These are phyloP conservation scores for Drosophila funebris DNA, from an alignment of 1,140 invertebrate genomes.

Conservation along the genomic window DNA sequence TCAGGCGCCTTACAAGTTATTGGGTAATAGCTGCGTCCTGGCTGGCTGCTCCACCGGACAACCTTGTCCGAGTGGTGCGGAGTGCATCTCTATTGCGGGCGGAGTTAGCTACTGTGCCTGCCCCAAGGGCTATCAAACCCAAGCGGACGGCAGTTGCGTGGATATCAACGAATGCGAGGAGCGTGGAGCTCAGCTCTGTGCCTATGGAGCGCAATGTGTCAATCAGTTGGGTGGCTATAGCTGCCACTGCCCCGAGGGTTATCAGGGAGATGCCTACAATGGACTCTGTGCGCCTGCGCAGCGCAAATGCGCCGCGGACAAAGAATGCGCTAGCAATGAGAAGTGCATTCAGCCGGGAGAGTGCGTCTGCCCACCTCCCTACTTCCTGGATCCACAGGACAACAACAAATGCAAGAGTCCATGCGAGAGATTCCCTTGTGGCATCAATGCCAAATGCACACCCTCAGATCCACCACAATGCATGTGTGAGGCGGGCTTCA, in stretches of 20 bases:
- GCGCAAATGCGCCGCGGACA: constrained; percentile 91
- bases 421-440: constrained; percentile 94
- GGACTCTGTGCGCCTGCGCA: constrained; percentile 91
- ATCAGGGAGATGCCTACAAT: constrained; percentile 87
- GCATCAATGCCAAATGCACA: constrained; percentile 96
- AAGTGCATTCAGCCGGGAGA: constrained; percentile 95
- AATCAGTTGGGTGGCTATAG: constrained; percentile 91
- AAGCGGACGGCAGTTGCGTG: constrained; percentile 89
- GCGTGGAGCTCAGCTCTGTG: constrained; percentile 88
- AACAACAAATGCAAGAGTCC: constrained; percentile 94
- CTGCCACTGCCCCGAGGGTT: constrained; percentile 92
- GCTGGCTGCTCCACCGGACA: constrained; percentile 91
- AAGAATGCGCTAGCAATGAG: constrained; percentile 93
- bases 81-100: constrained; percentile 94
- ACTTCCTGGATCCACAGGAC: constrained; percentile 91
- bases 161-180: constrained; percentile 94
- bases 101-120: constrained; percentile 95
- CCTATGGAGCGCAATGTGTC: constrained; percentile 93
- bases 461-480: constrained; percentile 94
- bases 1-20: constrained; percentile 92
- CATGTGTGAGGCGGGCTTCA: constrained; percentile 92
- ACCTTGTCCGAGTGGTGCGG: constrained; percentile 91
- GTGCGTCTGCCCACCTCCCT: constrained; percentile 94
- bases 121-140: constrained; percentile 91
- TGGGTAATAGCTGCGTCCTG: constrained; percentile 92